These are phyloP conservation scores for Rhopalosiphum nymphaeae DNA, from an alignment of 2,888 invertebrate species.

Conservation along the genomic window DNA sequence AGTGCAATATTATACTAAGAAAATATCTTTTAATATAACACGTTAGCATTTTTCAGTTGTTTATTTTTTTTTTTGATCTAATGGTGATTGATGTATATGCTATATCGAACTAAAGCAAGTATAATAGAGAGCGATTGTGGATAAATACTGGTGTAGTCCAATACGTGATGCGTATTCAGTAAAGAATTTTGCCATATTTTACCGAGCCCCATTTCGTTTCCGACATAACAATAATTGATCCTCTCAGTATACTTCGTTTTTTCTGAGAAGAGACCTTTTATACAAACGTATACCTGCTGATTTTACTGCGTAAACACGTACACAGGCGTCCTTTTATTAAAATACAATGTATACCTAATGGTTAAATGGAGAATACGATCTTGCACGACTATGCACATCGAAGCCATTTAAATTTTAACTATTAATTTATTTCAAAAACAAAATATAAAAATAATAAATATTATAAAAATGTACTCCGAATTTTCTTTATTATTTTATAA, in stretches of 20 bases:
- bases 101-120: constrained; percentile 2
- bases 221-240: constrained; percentile 41
- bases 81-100: neutral
- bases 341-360: constrained; percentile 6
- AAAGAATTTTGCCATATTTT: constrained; percentile 39
- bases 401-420: neutral
- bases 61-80: constrained; percentile 13
- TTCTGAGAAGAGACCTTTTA: constrained; percentile 51
- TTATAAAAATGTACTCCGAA: neutral
- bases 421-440: neutral
- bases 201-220: constrained; percentile 4
- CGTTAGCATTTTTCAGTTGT: constrained; percentile 38
- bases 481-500: neutral
- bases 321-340: neutral
- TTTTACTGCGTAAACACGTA: neutral
- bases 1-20: neutral
- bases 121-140: constrained; percentile 46
- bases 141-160: neutral
- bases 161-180: neutral
- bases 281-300: constrained; percentile 22
- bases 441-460: neutral
- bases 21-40: constrained; percentile 21
- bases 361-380: constrained; percentile 14
- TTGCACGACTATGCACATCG: neutral
- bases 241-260: neutral